A percentile compares a stretch with the other conserved stretches of the same genome.
phyloP scores from a whole-genome alignment of 2,113 vertebrate genomes.

The Thunnus maccoyii region DNA sequence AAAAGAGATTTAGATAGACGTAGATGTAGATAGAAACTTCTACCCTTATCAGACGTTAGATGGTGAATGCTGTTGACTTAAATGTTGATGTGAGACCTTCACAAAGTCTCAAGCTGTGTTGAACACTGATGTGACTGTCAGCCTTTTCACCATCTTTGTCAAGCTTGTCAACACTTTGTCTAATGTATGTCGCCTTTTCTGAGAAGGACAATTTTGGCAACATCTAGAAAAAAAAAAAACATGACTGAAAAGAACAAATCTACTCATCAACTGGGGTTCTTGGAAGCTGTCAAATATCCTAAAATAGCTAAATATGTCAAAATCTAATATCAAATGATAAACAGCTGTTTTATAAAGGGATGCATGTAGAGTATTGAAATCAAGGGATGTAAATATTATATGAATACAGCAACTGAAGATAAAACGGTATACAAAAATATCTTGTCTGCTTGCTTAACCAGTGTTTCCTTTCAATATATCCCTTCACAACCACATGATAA shows the following conservation, averaged over 20 bases:
- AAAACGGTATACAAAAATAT: neutral
- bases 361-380: neutral
- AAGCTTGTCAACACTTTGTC: too few relatives aligned
- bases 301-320: neutral
- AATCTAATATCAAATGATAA: neutral
- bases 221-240: neutral
- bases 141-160: too few relatives aligned
- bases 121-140: too few relatives aligned
- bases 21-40: too few relatives aligned
- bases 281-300: neutral
- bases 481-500: neutral
- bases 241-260: too few relatives aligned
- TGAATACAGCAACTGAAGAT: neutral
- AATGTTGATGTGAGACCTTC: too few relatives aligned
- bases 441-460: constrained; percentile 12
- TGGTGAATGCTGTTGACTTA: too few relatives aligned
- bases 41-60: too few relatives aligned
- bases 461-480: constrained; percentile 20
- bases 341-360: neutral
- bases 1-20: too few relatives aligned
- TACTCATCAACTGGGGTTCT: too few relatives aligned
- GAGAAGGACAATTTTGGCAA: neutral
- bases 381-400: neutral
- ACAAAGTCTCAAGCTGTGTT: too few relatives aligned
- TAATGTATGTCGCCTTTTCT: too few relatives aligned